A percentile compares a stretch with the other conserved stretches of the same genome.
These are phyloP conservation scores for Dasysyrphus albostriatus DNA, from an alignment of 2,888 invertebrate species.

Conservation along the genomic window DNA sequence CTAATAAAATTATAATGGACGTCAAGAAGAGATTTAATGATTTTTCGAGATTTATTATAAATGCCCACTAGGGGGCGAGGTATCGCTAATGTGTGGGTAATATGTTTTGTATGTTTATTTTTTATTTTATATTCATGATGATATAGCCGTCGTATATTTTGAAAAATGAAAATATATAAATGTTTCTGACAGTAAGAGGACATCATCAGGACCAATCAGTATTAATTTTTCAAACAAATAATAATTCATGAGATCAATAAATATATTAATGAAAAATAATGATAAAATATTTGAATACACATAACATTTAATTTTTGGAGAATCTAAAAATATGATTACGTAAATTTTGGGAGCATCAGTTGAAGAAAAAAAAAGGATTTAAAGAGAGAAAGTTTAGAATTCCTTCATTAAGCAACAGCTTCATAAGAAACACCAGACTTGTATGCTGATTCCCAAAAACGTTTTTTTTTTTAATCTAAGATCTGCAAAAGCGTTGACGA, in stretches of 20 bases:
- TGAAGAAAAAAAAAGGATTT: too few species aligned
- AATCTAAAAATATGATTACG: too few species aligned
- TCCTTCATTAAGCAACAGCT: too few species aligned
- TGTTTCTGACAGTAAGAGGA: not conserved
- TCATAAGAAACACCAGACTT: too few species aligned
- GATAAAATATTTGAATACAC: too few species aligned
- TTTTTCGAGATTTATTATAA: conserved; percentile 53
- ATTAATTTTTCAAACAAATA: not conserved
- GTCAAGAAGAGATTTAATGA: conserved; percentile 65
- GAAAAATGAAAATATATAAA: conserved; percentile 1
- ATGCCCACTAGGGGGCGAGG: not conserved
- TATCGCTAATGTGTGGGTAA: conserved; percentile 44
- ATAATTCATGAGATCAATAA: not conserved
- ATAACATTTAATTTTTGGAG: too few species aligned
- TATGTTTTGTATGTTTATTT: conserved; percentile 44
- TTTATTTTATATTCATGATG: conserved; percentile 38
- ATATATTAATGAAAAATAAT: not conserved
- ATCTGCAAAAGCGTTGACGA: too few species aligned
- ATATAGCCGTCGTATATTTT: conserved; percentile 5
- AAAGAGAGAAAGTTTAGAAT: too few species aligned
- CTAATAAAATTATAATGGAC: conserved; percentile 67
- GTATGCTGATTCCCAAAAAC: too few species aligned
- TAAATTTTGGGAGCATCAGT: too few species aligned
- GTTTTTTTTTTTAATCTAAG: too few species aligned
- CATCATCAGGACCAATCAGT: not conserved